phyloP scores from a whole-genome alignment of 2,113 vertebrate species.

The Calypte anna region DNA sequence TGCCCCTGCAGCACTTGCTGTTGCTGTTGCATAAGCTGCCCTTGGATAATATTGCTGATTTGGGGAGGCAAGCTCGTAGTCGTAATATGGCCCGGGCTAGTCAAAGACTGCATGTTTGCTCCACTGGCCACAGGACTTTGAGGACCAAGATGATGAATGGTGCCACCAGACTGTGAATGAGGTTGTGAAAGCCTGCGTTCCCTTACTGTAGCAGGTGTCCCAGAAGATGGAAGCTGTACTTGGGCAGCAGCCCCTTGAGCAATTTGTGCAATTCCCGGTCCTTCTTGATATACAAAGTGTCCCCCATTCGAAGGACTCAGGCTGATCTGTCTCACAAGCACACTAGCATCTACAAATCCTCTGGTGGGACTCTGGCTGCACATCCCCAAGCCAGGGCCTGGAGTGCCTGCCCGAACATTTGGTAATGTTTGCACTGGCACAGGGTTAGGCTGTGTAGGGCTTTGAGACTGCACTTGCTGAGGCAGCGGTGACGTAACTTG shows the following conservation, averaged over 20 bases:
- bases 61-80: conserved; percentile 90
- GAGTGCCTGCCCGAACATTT: conserved; percentile 81
- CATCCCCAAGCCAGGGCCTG: conserved; percentile 79
- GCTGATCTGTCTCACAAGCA: conserved; percentile 88
- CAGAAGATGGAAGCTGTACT: conserved; percentile 82
- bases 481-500: conserved; percentile 90
- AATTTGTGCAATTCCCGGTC: conserved; percentile 86
- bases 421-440: conserved; percentile 79
- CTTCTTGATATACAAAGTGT: conserved; percentile 91
- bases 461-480: conserved; percentile 88
- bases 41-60: conserved; percentile 93
- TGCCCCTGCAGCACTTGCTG: conserved; percentile 77
- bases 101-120: conserved; percentile 78
- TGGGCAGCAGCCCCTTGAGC: conserved; percentile 80
- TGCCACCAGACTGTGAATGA: conserved; percentile 92
- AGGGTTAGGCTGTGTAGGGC: conserved; percentile 88
- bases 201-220: conserved; percentile 75
- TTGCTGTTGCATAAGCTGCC: conserved; percentile 84
- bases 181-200: conserved; percentile 89
- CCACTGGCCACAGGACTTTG: conserved; percentile 88
- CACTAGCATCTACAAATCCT: conserved; percentile 85
- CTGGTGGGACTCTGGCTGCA: conserved; percentile 88
- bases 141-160: conserved; percentile 89
- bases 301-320: conserved; percentile 82
- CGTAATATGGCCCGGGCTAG: conserved; percentile 87